These are phyloP conservation scores for Drosophila varians DNA, from an alignment of 1,140 invertebrate species.

Conservation along the genomic window DNA sequence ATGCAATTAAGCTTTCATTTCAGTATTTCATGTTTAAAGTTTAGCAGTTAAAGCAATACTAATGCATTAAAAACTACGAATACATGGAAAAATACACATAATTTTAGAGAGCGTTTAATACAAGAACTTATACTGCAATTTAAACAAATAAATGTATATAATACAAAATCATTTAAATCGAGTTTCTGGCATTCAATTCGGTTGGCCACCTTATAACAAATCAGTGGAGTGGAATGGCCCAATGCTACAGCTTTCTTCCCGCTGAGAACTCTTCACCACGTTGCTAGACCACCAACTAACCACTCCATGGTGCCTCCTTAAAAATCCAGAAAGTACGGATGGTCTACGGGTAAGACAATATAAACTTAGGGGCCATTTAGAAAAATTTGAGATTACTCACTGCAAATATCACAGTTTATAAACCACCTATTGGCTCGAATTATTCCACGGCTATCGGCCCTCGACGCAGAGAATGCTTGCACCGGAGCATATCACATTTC, in stretches of 20 bases:
- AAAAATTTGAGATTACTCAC: not conserved
- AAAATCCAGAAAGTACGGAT: not conserved
- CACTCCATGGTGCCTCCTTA: not conserved
- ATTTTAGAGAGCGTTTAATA: conserved; percentile 43
- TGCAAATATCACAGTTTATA: not conserved
- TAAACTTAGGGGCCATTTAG: not conserved
- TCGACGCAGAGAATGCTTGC: conserved; percentile 67
- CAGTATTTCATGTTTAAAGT: conserved; percentile 55
- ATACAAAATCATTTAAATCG: conserved; percentile 30
- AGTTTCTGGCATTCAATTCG: not conserved
- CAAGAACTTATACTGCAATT: conserved; percentile 54
- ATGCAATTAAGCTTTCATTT: conserved; percentile 46
- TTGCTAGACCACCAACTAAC: conserved; percentile 9
- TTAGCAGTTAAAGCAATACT: conserved; percentile 67
- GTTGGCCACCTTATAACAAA: conserved; percentile 7
- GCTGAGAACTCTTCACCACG: conserved; percentile 1
- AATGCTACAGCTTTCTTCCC: not conserved
- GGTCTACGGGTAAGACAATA: not conserved
- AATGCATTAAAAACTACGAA: conserved; percentile 30
- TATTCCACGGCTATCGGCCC: not conserved
- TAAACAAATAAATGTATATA: conserved; percentile 71
- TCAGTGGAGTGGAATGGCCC: not conserved
- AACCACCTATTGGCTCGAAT: not conserved
- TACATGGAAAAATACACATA: conserved; percentile 27
- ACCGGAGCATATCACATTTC: conserved; percentile 81